Conservation (phyloP, 2,113 vertebrate genomes). For the Polyodon spathula region DNA sequence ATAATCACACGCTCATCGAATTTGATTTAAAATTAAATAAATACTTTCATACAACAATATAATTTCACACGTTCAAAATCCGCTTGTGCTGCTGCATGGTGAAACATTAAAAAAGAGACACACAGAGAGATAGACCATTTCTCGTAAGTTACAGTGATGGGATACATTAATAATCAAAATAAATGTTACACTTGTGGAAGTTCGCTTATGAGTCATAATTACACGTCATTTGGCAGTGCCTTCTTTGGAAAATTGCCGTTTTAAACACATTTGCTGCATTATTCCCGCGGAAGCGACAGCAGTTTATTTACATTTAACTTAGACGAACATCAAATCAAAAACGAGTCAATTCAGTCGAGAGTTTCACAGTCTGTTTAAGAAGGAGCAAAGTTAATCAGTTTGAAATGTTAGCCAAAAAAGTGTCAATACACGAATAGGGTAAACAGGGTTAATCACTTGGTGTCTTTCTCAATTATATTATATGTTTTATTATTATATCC, state of each 20-base stretch:
- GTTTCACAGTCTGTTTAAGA: neutral
- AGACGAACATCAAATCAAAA: neutral
- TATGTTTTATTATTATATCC: too few species aligned
- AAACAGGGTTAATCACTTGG: neutral
- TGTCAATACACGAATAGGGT: neutral
- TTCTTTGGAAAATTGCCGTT: neutral
- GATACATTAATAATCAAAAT: too few species aligned
- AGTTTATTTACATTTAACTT: neutral
- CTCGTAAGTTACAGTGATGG: too few species aligned
- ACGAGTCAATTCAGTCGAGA: neutral
- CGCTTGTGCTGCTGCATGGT: too few species aligned
- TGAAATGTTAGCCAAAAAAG: neutral
- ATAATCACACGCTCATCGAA: too few species aligned
- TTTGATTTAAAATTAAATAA: too few species aligned
- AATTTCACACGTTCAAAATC: too few species aligned
- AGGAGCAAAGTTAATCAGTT: neutral
- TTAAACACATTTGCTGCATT: neutral
- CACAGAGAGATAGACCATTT: too few species aligned
- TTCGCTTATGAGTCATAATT: neutral
- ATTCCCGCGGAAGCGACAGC: neutral
- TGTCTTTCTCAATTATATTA: neutral
- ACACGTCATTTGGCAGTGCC: neutral
- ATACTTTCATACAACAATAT: too few species aligned
- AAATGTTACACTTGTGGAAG: neutral
- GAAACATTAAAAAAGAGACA: too few species aligned